These are phyloP conservation scores for Cheirogaleus medius DNA, from an alignment of 2,113 vertebrate species.

Conservation along the genomic window DNA sequence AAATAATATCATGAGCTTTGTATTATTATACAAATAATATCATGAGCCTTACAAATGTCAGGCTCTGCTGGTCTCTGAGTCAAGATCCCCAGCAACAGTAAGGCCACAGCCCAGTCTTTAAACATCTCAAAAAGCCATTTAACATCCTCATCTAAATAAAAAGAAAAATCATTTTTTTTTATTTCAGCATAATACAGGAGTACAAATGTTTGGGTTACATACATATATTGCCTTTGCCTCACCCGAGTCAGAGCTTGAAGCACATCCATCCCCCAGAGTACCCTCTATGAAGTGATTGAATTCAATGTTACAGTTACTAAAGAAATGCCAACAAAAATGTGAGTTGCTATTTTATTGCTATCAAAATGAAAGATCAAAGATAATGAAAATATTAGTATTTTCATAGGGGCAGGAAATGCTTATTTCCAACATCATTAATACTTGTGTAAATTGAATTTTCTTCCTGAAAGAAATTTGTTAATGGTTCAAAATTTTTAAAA, in stretches of 20 bases:
- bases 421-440: background rate
- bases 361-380: constrained; percentile 8
- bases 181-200: no score
- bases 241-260: no score
- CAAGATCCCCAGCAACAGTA: background rate
- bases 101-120: background rate
- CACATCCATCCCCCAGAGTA: no score
- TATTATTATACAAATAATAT: background rate
- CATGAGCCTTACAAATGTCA: background rate
- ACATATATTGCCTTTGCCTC: no score
- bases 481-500: background rate
- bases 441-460: background rate
- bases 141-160: background rate
- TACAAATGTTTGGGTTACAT: no score
- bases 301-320: background rate
- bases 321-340: background rate
- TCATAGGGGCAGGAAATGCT: background rate
- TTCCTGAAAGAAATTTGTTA: background rate
- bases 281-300: background rate
- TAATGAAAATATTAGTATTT: background rate
- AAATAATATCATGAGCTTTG: background rate
- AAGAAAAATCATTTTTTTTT: background rate
- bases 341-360: background rate
- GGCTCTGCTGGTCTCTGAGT: background rate
- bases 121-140: background rate